Evolutionary conservation across 2,888 invertebrate species (phyloP), one percentile per base, ranked within the genome.

Genomic region (Pachliopta kotzebuea): DNA sequence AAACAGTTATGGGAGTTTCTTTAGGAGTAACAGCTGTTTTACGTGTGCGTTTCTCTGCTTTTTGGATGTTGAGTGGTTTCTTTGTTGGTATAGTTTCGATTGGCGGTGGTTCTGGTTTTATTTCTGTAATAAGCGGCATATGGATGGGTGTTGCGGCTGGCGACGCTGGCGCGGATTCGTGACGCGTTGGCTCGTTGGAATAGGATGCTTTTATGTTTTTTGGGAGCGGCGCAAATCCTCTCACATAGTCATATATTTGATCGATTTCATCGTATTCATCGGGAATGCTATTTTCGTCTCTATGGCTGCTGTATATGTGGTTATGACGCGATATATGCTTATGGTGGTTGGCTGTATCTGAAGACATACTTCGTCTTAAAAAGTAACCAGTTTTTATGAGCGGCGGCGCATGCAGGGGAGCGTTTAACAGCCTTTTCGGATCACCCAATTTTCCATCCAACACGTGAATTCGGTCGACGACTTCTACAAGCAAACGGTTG

Each of bases 231-330:
- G 98, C 98, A 73, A 98, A 96, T 0, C 98, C 98, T 69, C 98
- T 93, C 0, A 98, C 98, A 83, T 98, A 98, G 81, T 98, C 98
- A 82, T 98, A 98, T 71, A 98, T 97, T 86, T 98, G 97, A 92
- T 98, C 98, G 73, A 98, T 98, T 87, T 98, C 98, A 74, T 98
- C 97, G 85, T 98, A 98, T 77, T 98, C 97, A 80, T 97, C 96
- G 37, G 95, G 93, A 59, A 93, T 92, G 70, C 93, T 92, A 73
- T 93, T 94, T 76, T 94, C 95, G 74, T 94, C 96, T 78, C 93
- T 92, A 73, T 93, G 94, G 71, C 90, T 92, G 72, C 90, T 90
- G 76, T 92, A 90, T 70, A 91, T 90, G 72, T 91, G 92, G 75
- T 85, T 92, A 72, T 91, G 93, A 66, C 93, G 89, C 65, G 90